phyloP scores from a whole-genome alignment of 2,113 vertebrate genomes.

The Corydoras maculifer region DNA sequence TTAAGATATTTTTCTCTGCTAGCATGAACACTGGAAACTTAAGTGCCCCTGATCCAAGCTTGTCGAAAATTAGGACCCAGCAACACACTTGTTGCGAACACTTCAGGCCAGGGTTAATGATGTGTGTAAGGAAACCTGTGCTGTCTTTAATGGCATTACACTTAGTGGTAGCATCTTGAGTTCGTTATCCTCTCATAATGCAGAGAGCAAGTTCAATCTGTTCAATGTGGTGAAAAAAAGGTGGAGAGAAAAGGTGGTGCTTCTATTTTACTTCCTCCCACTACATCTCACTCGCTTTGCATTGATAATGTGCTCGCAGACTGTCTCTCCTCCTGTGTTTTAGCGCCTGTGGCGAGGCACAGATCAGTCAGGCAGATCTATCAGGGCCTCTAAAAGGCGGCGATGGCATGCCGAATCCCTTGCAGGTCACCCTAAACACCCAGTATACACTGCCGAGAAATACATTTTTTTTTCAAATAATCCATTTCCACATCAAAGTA shows the following conservation, averaged over 20 bases:
- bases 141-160: not conserved
- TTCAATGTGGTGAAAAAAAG: not conserved
- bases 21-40: constrained; percentile 1
- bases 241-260: not conserved
- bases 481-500: constrained; percentile 82
- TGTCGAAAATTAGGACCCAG: constrained; percentile 7
- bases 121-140: not conserved
- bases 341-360: constrained; percentile 70
- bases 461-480: constrained; percentile 65
- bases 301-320: constrained; percentile 53
- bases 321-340: constrained; percentile 59
- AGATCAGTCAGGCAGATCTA: constrained; percentile 75
- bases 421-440: constrained; percentile 58
- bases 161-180: constrained; percentile 1
- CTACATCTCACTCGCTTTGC: constrained; percentile 21
- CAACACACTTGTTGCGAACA: not conserved
- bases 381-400: constrained; percentile 69
- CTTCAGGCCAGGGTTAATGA: not conserved
- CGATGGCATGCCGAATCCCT: constrained; percentile 53
- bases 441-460: constrained; percentile 71
- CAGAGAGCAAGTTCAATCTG: constrained; percentile 13
- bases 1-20: constrained; percentile 12
- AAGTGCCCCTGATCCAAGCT: not conserved
- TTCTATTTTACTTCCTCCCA: constrained; percentile 5
- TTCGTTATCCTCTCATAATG: not conserved